Evolutionary conservation across 2,113 vertebrate genomes (phyloP).

Genomic region (Brachionichthys hirsutus): DNA sequence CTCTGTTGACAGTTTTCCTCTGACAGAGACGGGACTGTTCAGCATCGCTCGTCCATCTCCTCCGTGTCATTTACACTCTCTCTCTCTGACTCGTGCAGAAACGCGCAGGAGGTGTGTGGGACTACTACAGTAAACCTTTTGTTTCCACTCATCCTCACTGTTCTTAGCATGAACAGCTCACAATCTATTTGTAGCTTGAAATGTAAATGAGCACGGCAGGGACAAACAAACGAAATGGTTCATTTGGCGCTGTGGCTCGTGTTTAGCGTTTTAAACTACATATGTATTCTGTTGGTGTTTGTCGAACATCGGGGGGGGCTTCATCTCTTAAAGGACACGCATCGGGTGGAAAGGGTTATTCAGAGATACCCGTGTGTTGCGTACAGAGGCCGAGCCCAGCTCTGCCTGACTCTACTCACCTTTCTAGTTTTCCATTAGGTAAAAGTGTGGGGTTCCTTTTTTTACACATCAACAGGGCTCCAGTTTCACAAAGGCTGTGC

Average conservation of each 20-base stretch:
- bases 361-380: too few relatives aligned
- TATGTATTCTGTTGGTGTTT: background rate
- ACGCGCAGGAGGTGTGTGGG: slow-evolving; percentile 13
- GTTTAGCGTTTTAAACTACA: background rate
- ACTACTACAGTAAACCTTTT: slow-evolving; percentile 15
- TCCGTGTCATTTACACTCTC: background rate
- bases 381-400: too few relatives aligned
- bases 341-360: too few relatives aligned
- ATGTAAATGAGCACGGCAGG: slow-evolving; percentile 22
- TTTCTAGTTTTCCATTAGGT: too few relatives aligned
- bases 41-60: background rate
- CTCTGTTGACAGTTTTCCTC: too few relatives aligned
- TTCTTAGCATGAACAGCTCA: slow-evolving; percentile 3
- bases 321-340: too few relatives aligned
- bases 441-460: too few relatives aligned
- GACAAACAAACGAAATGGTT: background rate
- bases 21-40: background rate
- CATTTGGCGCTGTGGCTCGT: background rate
- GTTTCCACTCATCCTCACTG: slow-evolving; percentile 3
- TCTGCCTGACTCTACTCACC: too few relatives aligned
- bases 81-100: slow-evolving; percentile 10
- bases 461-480: too few relatives aligned
- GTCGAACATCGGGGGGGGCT: too few relatives aligned
- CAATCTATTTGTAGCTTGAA: slow-evolving; percentile 17
- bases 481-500: too few relatives aligned